Base-by-base conservation (phyloP, 2,113 vertebrate species). In the Athene cunicularia region DNA sequence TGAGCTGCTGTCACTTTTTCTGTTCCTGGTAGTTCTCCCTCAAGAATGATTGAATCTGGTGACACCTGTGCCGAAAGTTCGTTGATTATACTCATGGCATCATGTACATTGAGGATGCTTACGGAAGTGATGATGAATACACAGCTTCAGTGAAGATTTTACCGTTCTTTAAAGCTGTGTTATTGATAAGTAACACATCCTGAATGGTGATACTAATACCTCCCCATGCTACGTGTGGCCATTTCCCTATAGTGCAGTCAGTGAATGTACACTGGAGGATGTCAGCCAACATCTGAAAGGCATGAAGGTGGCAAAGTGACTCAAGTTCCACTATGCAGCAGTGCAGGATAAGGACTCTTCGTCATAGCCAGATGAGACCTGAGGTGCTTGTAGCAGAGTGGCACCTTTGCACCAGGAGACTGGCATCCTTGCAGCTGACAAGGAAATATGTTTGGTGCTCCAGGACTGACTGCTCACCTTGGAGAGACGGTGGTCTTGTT, bases 251-350 rank as follows among this genome's bases (percentile, higher is more conserved):
- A 53, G 11, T 47, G 22, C 9, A 73, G 28, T 14, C 8, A 49
- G 20, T 43, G 17, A 20, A 59, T 8, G 11, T 39, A 39, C 7
- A 12, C 14, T 24, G 24, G 14, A 58, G 37, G 18, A 63, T 11
- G 27, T 32, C 16, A 53, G 14, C 20, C 7, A 6, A 35, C 43
- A 50, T 28, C 32, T 74, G 45, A 59, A 80, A 70, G 14, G 12
- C 8, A 21, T 37, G 27, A 75, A n/a, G 5, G 3, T 2, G 14
- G 21, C 7, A 41, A 86, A 87, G 17, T 53, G 20, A 37, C 66
- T 68, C 59, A 73, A 30, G 8, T 6, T 72, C 9, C 47, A 35
- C 37, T 23, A 22, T 16, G 20, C n/a, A n/a, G 9, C 1, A 0
- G 2, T 49, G 30, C 16, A 59, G 33, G n/a, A 80, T 76, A 27